Conservation (phyloP, 2,888 invertebrate genomes). For the Drosophila tanythrix region DNA sequence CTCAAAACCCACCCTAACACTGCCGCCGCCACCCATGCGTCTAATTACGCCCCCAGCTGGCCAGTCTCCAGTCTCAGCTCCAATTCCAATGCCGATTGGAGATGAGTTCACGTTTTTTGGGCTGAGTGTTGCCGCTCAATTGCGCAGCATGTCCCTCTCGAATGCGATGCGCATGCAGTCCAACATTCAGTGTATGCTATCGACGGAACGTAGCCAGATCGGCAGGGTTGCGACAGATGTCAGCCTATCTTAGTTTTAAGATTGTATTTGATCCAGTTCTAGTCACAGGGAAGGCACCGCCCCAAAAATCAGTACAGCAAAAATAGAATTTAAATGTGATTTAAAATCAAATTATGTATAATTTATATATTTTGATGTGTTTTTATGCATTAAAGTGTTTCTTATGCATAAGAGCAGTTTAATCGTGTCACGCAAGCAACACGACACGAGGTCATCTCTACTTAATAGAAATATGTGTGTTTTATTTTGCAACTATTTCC, state of each 20-base stretch:
- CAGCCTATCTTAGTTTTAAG: not conserved
- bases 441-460: slow-evolving; percentile 8
- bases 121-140: slow-evolving; percentile 64
- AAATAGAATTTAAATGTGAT: slow-evolving; percentile 6
- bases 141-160: slow-evolving; percentile 63
- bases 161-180: slow-evolving; percentile 70
- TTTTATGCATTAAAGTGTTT: not conserved
- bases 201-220: slow-evolving; percentile 61
- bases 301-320: not conserved
- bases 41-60: slow-evolving; percentile 7
- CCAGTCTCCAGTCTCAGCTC: not conserved
- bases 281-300: not conserved
- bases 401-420: not conserved
- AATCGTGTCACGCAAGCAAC: slow-evolving; percentile 23
- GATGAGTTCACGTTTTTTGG: slow-evolving; percentile 72
- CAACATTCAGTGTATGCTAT: slow-evolving; percentile 63
- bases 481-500: slow-evolving; percentile 2
- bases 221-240: slow-evolving; percentile 42
- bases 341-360: not conserved
- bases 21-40: slow-evolving; percentile 33
- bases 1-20: slow-evolving; percentile 1
- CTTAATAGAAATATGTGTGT: not conserved
- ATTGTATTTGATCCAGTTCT: not conserved
- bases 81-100: slow-evolving; percentile 26
- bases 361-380: not conserved